A percentile compares a stretch with the other conserved stretches of the same genome.
Evolutionary conservation across 1,140 invertebrate species (phyloP).

Genomic region (Agrypnia vestita): DNA sequence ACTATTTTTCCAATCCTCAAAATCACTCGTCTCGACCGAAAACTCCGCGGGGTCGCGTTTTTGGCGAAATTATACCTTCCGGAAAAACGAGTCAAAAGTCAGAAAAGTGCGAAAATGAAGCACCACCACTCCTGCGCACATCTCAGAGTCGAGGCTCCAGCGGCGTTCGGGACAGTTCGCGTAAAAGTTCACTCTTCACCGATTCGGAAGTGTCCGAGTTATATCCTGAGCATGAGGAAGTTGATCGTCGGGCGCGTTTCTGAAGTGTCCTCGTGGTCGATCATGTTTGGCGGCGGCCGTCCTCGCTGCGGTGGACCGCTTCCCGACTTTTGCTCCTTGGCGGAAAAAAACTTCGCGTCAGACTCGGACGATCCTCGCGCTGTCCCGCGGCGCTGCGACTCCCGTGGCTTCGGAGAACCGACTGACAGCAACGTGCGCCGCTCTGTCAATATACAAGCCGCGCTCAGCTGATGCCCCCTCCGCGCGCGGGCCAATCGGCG

Average conservation of each 20-base stretch:
- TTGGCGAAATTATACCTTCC: not conserved
- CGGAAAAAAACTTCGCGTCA: conserved; percentile 48
- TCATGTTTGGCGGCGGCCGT: conserved; percentile 21
- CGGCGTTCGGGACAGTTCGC: not conserved
- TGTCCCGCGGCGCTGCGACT: conserved; percentile 62
- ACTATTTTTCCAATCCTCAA: not conserved
- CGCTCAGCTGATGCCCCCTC: conserved; percentile 70
- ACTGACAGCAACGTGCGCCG: conserved; percentile 67
- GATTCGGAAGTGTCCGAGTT: not conserved
- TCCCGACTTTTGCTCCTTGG: conserved; percentile 17
- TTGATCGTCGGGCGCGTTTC: conserved; percentile 23
- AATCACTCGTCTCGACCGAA: conserved; percentile 36
- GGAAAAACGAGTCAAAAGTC: conserved; percentile 3
- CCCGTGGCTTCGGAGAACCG: conserved; percentile 67
- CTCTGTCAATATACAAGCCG: conserved; percentile 71
- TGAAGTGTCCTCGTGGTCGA: conserved; percentile 38
- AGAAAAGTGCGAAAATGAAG: not conserved
- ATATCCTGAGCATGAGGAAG: conserved; percentile 42
- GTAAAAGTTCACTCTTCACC: conserved; percentile 32
- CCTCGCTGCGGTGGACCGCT: conserved; percentile 3
- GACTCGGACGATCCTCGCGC: not conserved
- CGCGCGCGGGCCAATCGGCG: conserved; percentile 59
- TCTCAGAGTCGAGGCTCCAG: not conserved
- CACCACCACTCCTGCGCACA: conserved; percentile 12
- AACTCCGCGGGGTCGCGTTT: conserved; percentile 6